Percentiles rank a stretch among this genome's conserved stretches.
These are phyloP conservation scores for Pelodiscus sinensis DNA, from an alignment of 2,113 vertebrate genomes.

Conservation along the genomic window DNA sequence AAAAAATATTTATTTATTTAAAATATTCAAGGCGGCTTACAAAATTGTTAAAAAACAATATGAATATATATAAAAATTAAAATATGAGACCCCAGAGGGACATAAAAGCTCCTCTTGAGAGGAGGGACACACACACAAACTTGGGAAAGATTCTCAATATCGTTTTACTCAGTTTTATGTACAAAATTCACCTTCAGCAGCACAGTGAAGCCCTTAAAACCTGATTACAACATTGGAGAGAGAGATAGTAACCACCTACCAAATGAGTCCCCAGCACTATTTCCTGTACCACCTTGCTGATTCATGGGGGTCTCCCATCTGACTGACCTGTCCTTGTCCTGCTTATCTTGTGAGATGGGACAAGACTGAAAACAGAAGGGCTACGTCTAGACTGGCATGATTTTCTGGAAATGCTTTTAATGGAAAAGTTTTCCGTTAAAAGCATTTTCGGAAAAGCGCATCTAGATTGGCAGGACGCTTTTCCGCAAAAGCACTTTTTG, in stretches of 20 bases:
- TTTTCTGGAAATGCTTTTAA: no score
- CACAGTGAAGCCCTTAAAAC: not conserved
- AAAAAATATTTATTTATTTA: not conserved
- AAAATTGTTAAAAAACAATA: no score
- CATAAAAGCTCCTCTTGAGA: no score
- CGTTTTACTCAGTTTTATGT: not conserved
- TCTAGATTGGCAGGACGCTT: no score
- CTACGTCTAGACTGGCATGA: no score
- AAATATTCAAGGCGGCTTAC: no score
- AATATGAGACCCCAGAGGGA: no score
- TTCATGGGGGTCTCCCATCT: not conserved
- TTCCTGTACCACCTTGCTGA: not conserved
- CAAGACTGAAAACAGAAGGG: not conserved
- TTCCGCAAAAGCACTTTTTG: no score
- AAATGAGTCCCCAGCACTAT: not conserved
- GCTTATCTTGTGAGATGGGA: not conserved
- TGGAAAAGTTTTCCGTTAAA: no score
- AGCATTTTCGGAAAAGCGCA: no score
- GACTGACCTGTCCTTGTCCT: not conserved
- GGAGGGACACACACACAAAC: no score
- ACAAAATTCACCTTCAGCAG: not conserved
- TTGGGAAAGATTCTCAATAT: not conserved
- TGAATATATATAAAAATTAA: no score
- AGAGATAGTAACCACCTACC: not conserved
- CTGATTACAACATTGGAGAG: not conserved